A percentile compares a stretch with the other conserved stretches of the same genome.
These are phyloP conservation scores for Tholera decimalis DNA, from an alignment of 2,888 invertebrate species.

Conservation along the genomic window DNA sequence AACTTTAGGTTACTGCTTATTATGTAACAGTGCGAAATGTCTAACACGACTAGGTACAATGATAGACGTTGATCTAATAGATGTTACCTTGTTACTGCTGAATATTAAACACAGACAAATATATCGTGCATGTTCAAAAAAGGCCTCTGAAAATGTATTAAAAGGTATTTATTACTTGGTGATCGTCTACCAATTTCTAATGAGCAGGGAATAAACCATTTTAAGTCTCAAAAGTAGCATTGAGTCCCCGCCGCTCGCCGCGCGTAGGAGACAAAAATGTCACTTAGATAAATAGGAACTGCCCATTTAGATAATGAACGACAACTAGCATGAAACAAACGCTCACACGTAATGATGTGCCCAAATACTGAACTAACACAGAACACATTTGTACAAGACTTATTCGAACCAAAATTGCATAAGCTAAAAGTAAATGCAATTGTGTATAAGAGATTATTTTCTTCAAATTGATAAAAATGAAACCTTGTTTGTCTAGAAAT, in stretches of 20 bases:
- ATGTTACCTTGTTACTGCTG: constrained; percentile 15
- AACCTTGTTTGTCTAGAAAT: not conserved
- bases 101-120: no score
- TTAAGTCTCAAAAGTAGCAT: constrained; percentile 25
- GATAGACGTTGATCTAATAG: constrained; percentile 21
- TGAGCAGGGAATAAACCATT: not conserved
- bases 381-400: constrained; percentile 12
- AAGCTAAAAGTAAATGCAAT: not conserved
- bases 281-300: constrained; percentile 82
- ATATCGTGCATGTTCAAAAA: no score
- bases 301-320: constrained; percentile 83
- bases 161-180: no score
- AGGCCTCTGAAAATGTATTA: no score
- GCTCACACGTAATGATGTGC: constrained; percentile 37
- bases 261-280: constrained; percentile 79
- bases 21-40: constrained; percentile 35
- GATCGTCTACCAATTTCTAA: not conserved
- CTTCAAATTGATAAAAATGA: not conserved
- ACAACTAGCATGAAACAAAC: constrained; percentile 63
- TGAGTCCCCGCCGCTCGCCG: constrained; percentile 20
- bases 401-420: not conserved
- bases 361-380: constrained; percentile 50
- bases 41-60: constrained; percentile 6
- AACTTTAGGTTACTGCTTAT: constrained; percentile 23
- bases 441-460: not conserved